Conservation (phyloP, 2,888 invertebrate genomes). For the Dioctria linearis region DNA sequence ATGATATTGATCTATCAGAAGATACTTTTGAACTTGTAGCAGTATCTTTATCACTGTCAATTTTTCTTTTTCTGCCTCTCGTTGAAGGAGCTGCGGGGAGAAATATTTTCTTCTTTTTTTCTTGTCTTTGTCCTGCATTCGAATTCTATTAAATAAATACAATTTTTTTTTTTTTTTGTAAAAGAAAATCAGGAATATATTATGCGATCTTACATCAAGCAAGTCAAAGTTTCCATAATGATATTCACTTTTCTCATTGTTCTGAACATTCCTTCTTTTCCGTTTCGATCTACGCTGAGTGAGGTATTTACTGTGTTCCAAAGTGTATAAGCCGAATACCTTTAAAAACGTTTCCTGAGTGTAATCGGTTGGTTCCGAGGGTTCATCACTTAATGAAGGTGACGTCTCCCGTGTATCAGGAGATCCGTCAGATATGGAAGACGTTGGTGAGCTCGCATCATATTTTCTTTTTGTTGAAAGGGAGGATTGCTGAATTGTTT, state of each 20-base stretch:
- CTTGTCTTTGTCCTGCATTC: constrained; percentile 57
- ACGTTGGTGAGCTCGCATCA: constrained; percentile 52
- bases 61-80: constrained; percentile 58
- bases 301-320: constrained; percentile 65
- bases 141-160: constrained; percentile 52
- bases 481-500: constrained; percentile 17
- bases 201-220: constrained; percentile 51
- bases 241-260: constrained; percentile 67
- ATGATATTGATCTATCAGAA: constrained; percentile 42
- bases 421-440: constrained; percentile 64
- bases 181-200: background rate
- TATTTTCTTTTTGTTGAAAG: background rate
- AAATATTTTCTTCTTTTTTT: constrained; percentile 66
- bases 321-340: constrained; percentile 66
- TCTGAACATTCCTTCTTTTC: constrained; percentile 68
- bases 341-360: constrained; percentile 67
- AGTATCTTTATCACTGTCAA: constrained; percentile 35
- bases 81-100: constrained; percentile 66
- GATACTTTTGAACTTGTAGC: constrained; percentile 50
- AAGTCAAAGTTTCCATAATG: constrained; percentile 69
- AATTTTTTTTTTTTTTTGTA: constrained; percentile 17
- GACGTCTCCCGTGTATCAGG: constrained; percentile 58
- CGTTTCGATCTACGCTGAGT: constrained; percentile 69
- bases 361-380: constrained; percentile 61
- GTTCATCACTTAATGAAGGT: constrained; percentile 53